Percentiles rank a stretch among this genome's conserved stretches.
Conservation (phyloP, 2,113 vertebrate species). For the Indri indri region DNA sequence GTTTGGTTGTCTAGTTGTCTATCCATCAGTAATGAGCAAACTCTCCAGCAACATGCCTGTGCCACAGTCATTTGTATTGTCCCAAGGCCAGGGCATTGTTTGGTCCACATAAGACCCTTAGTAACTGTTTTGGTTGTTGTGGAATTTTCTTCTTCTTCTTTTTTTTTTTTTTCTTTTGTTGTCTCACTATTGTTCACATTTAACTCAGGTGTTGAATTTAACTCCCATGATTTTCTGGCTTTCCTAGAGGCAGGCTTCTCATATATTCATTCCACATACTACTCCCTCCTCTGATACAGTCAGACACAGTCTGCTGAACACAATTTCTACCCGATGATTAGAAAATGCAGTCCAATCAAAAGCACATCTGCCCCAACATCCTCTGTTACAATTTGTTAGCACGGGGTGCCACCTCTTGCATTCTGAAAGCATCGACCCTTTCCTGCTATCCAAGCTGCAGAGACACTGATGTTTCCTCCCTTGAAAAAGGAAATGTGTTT, state of each 20-base stretch:
- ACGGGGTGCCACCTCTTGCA: conserved; percentile 3
- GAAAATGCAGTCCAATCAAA: conserved; percentile 72
- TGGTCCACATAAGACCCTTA: neutral
- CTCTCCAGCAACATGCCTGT: neutral
- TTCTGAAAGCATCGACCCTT: conserved; percentile 1
- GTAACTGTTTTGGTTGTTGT: neutral
- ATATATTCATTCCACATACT: conserved; percentile 30
- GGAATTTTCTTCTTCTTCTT: neutral
- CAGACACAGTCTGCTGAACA: conserved; percentile 71
- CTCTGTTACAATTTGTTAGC: conserved; percentile 51
- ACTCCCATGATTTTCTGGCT: neutral
- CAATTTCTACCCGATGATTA: conserved; percentile 73
- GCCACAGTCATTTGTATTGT: neutral
- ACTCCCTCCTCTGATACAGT: conserved; percentile 36
- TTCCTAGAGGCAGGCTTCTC: neutral
- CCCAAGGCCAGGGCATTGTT: neutral
- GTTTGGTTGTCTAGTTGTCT: neutral
- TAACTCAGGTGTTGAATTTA: conserved; percentile 38
- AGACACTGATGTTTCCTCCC: neutral
- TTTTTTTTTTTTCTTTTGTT: neutral
- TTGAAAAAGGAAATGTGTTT: neutral
- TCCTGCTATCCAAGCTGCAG: neutral
- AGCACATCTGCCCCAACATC: conserved; percentile 68
- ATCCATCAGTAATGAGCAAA: neutral
- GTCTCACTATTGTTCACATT: neutral